Conservation (phyloP, 2,888 invertebrate species). For the Euplexia lucipara region DNA sequence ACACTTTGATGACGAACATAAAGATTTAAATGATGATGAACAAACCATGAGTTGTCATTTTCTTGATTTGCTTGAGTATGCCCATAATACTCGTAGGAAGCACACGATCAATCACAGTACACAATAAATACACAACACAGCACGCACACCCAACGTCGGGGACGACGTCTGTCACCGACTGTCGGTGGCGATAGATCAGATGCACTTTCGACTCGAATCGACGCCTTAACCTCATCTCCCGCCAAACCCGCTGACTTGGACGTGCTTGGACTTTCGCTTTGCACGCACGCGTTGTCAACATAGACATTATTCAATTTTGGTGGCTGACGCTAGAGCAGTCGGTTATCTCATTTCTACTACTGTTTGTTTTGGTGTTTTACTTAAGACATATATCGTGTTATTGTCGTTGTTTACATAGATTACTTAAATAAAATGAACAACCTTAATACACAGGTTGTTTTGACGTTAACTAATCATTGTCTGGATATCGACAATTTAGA, state of each 20-base stretch:
- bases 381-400: neutral
- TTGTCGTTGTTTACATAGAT: neutral
- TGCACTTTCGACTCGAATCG: slow-evolving; percentile 73
- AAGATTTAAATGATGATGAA: slow-evolving; percentile 53
- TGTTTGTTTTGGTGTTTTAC: slow-evolving; percentile 25
- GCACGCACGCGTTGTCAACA: slow-evolving; percentile 64
- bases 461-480: neutral
- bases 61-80: slow-evolving; percentile 87
- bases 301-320: slow-evolving; percentile 75
- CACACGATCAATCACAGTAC: slow-evolving; percentile 56
- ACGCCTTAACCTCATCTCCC: slow-evolving; percentile 63
- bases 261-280: slow-evolving; percentile 65
- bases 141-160: slow-evolving; percentile 65
- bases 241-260: slow-evolving; percentile 63
- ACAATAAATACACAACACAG: slow-evolving; percentile 57
- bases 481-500: neutral
- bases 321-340: slow-evolving; percentile 30
- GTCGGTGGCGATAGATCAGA: slow-evolving; percentile 75
- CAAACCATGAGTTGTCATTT: slow-evolving; percentile 84
- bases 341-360: slow-evolving; percentile 35
- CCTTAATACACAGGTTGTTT: neutral
- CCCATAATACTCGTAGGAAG: slow-evolving; percentile 75
- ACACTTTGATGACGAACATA: slow-evolving; percentile 3
- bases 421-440: neutral
- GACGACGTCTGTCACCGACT: slow-evolving; percentile 76